These are phyloP conservation scores for Cassiopea andromeda DNA, from an alignment of 30 jellyfish, hydroid and myxozoan species.

Conservation along the genomic window DNA sequence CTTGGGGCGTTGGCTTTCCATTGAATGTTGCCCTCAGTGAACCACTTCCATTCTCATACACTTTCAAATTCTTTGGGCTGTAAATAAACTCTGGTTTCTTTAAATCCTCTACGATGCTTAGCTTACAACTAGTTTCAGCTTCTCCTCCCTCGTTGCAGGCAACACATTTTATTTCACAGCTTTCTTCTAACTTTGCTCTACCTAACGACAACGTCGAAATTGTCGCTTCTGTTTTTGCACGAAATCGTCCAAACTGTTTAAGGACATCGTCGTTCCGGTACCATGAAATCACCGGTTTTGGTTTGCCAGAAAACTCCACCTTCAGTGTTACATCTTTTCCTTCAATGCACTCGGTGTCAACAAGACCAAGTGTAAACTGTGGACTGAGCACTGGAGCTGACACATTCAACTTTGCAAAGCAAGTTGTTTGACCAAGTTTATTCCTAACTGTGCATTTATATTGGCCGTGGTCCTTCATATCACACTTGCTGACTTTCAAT, in stretches of 20 bases:
- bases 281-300: slow-evolving; percentile 94
- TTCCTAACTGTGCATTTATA: slow-evolving; percentile 86
- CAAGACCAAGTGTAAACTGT: slow-evolving; percentile 59
- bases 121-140: slow-evolving; percentile 58
- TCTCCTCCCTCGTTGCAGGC: slow-evolving; percentile 87
- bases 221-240: slow-evolving; percentile 69
- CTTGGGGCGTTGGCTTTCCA: slow-evolving; percentile 93
- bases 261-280: slow-evolving; percentile 68
- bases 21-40: slow-evolving; percentile 79
- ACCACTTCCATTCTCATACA: slow-evolving; percentile 70
- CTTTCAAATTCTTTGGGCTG: slow-evolving; percentile 73
- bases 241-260: slow-evolving; percentile 78
- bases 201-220: slow-evolving; percentile 59
- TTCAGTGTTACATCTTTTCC: slow-evolving; percentile 73
- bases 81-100: slow-evolving; percentile 74
- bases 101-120: slow-evolving; percentile 73
- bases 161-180: slow-evolving; percentile 75
- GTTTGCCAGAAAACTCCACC: slow-evolving; percentile 90
- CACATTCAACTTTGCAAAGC: slow-evolving; percentile 69
- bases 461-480: slow-evolving; percentile 73
- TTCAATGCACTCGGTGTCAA: slow-evolving; percentile 71
- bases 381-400: slow-evolving; percentile 86
- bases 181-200: slow-evolving; percentile 71
- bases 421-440: slow-evolving; percentile 75
- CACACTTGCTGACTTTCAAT: slow-evolving; percentile 45